These are phyloP conservation scores for Kuschelorhynchus macadamiae DNA, from an alignment of 2,888 invertebrate genomes.

Conservation along the genomic window DNA sequence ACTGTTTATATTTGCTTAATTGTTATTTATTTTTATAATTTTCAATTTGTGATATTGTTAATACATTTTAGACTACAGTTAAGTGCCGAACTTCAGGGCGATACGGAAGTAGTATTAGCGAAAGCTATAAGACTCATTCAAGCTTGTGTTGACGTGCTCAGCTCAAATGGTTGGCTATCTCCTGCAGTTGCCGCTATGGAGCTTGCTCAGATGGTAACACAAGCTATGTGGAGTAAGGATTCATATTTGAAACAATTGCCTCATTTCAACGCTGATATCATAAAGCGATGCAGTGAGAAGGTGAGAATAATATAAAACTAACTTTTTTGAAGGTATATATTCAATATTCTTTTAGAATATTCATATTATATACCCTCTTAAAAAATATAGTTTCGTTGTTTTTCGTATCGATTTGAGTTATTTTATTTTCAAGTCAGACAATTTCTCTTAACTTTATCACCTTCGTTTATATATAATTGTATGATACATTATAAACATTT, in stretches of 20 bases:
- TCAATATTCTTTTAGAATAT: too few species aligned
- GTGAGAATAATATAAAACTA: too few species aligned
- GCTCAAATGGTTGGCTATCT: slow-evolving; percentile 97
- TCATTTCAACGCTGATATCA: slow-evolving; percentile 90
- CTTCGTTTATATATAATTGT: too few species aligned
- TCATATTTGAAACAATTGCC: slow-evolving; percentile 97
- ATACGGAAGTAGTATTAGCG: slow-evolving; percentile 91
- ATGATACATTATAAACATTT: too few species aligned
- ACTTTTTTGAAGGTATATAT: too few species aligned
- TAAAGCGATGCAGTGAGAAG: slow-evolving; percentile 93
- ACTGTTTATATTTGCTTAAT: too few species aligned
- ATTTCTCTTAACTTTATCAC: not conserved
- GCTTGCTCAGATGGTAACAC: slow-evolving; percentile 99
- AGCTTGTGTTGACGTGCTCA: slow-evolving; percentile 95
- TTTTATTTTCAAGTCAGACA: too few species aligned
- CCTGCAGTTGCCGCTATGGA: slow-evolving; percentile 99
- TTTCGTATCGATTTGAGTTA: too few species aligned
- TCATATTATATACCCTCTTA: too few species aligned
- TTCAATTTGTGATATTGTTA: too few species aligned
- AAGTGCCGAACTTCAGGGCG: slow-evolving; percentile 96
- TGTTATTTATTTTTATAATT: too few species aligned
- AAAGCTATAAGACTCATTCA: slow-evolving; percentile 89
- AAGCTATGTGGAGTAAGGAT: slow-evolving; percentile 99
- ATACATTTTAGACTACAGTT: slow-evolving; percentile 78
- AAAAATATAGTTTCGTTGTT: too few species aligned